Conservation (phyloP, 2,888 invertebrate species). For the Folsomia candida region DNA sequence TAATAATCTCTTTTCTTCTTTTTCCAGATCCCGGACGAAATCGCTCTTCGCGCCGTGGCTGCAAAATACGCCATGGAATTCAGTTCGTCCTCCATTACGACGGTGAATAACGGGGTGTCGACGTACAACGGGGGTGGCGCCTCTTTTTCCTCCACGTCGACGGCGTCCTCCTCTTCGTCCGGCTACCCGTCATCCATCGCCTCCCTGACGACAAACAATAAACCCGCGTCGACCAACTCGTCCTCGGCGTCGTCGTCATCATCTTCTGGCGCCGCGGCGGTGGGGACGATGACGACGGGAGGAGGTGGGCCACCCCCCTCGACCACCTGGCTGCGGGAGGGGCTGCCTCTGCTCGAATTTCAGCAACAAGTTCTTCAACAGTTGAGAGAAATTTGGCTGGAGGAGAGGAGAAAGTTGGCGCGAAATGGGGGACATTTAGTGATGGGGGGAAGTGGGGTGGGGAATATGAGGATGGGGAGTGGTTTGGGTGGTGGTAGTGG, state of each 20-base stretch:
- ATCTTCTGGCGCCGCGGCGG: constrained; percentile 7
- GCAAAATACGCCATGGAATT: constrained; percentile 40
- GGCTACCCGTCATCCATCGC: constrained; percentile 12
- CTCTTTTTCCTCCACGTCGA: constrained; percentile 12
- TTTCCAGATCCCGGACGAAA: constrained; percentile 38
- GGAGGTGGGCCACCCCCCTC: constrained; percentile 7
- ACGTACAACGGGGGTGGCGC: background rate
- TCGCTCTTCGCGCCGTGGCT: constrained; percentile 38
- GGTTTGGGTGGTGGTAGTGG: too few species aligned
- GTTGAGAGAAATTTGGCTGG: constrained; percentile 40
- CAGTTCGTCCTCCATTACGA: constrained; percentile 8
- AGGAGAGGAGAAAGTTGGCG: constrained; percentile 34
- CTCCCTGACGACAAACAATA: background rate
- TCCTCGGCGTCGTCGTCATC: too few species aligned
- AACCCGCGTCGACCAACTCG: too few species aligned
- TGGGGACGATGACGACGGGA: constrained; percentile 14
- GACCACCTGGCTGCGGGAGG: constrained; percentile 33
- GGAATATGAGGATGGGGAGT: too few species aligned
- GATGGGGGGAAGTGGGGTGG: background rate
- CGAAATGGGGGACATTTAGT: constrained; percentile 13
- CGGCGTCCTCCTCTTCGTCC: constrained; percentile 8
- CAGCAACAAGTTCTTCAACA: constrained; percentile 40
- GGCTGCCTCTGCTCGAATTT: constrained; percentile 36
- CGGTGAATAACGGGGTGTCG: background rate
- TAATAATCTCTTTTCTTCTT: background rate